Conservation (phyloP, 2,888 invertebrate species). For the Xanthorhoe spadicearia region DNA sequence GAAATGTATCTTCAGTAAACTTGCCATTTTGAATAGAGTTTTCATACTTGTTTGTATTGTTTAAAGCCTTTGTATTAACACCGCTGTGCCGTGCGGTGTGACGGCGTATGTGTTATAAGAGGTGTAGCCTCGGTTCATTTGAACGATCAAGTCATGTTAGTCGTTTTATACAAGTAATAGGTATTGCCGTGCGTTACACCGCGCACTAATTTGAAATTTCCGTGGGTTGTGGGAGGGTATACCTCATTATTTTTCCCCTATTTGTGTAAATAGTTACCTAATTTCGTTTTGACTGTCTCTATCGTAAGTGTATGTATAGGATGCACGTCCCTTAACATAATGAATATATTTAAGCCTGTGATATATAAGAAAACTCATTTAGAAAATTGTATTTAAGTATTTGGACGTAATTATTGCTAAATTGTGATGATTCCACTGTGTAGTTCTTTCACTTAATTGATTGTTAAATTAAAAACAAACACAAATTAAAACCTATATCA, state of each 20-base stretch:
- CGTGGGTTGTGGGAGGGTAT: conserved; percentile 83
- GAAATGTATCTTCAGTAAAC: conserved; percentile 38
- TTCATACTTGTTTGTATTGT: conserved; percentile 30
- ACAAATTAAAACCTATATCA: conserved; percentile 8
- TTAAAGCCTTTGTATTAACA: conserved; percentile 4
- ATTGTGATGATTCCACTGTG: conserved; percentile 40
- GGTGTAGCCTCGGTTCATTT: conserved; percentile 1
- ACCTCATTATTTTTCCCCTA: conserved; percentile 84
- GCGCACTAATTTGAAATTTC: conserved; percentile 80
- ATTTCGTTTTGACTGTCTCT: conserved; percentile 76
- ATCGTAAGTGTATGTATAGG: conserved; percentile 80
- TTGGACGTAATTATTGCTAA: conserved; percentile 60
- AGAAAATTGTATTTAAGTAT: conserved; percentile 72
- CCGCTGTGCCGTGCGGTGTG: background rate
- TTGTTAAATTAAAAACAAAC: conserved; percentile 18
- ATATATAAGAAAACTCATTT: conserved; percentile 79
- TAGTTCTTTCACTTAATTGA: conserved; percentile 30
- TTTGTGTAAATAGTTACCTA: conserved; percentile 84
- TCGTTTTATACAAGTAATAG: conserved; percentile 62
- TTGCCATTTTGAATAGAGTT: conserved; percentile 30
- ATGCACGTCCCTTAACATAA: conserved; percentile 82
- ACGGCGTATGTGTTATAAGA: background rate
- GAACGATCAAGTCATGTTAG: conserved; percentile 64
- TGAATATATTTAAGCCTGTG: conserved; percentile 83
- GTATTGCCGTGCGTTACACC: conserved; percentile 62